These are phyloP conservation scores for Drosophila parthenogenetica DNA, from an alignment of 2,888 invertebrate genomes.

Conservation along the genomic window DNA sequence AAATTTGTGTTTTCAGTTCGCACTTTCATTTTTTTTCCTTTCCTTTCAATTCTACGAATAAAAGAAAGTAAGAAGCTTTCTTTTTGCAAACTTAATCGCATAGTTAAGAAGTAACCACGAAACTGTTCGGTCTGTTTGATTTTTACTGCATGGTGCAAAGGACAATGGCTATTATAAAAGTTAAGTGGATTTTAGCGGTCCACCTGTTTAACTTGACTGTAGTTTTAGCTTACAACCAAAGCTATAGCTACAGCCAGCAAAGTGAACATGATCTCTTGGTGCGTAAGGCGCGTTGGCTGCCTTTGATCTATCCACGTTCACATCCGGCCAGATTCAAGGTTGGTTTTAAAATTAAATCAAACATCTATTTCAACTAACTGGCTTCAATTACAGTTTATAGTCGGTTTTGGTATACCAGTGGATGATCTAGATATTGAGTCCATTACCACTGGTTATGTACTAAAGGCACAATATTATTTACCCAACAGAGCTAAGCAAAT, in stretches of 20 bases:
- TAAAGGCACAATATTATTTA: conserved; percentile 70
- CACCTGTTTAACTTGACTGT: background rate
- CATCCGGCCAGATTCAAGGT: conserved; percentile 61
- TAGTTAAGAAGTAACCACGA: conserved; percentile 42
- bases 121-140: conserved; percentile 31
- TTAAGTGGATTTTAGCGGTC: conserved; percentile 10
- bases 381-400: conserved; percentile 35
- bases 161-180: conserved; percentile 12
- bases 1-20: conserved; percentile 22
- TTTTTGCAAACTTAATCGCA: conserved; percentile 7
- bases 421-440: conserved; percentile 43
- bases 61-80: conserved; percentile 52
- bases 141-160: background rate
- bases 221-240: conserved; percentile 15
- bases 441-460: conserved; percentile 68
- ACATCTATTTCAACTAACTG: background rate
- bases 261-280: conserved; percentile 52
- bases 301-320: conserved; percentile 54
- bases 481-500: conserved; percentile 53
- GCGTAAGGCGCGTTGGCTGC: conserved; percentile 57
- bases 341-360: background rate
- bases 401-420: conserved; percentile 56
- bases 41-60: conserved; percentile 28
- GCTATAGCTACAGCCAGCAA: conserved; percentile 13
- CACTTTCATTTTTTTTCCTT: conserved; percentile 60